Evolutionary conservation across 2,113 vertebrate genomes (phyloP).

Genomic region (Clarias batrachus): DNA sequence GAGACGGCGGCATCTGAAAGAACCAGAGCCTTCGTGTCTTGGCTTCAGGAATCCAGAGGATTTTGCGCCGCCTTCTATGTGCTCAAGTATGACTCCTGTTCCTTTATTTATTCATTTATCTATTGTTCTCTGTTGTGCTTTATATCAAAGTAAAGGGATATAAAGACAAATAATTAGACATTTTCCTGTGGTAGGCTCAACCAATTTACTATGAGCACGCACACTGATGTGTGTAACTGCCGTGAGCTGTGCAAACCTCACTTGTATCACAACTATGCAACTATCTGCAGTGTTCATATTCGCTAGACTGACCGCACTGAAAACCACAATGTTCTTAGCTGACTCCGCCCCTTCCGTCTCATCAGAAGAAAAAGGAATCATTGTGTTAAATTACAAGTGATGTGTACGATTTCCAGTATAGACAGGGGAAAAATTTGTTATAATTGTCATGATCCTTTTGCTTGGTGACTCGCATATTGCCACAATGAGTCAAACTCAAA

Average conservation of each 20-base stretch:
- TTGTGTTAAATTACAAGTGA: too few species aligned
- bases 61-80: slow-evolving; percentile 82
- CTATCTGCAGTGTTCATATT: neutral
- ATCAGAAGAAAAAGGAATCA: neutral
- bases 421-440: too few species aligned
- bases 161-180: too few species aligned
- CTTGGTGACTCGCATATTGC: too few species aligned
- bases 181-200: neutral
- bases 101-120: slow-evolving; percentile 21
- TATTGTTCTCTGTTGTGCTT: neutral
- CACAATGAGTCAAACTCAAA: too few species aligned
- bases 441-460: too few species aligned
- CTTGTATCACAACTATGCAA: too few species aligned
- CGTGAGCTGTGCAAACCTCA: too few species aligned
- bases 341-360: neutral
- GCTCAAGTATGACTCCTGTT: slow-evolving; percentile 81
- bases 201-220: too few species aligned
- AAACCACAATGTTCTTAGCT: neutral
- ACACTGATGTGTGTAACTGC: too few species aligned
- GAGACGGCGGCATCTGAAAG: slow-evolving; percentile 84
- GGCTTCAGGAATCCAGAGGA: slow-evolving; percentile 87
- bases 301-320: neutral
- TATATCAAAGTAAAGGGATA: neutral
- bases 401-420: too few species aligned
- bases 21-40: slow-evolving; percentile 84